Conservation (phyloP, 2,797 vertebrate species). For the Atherinosoma microstoma region DNA sequence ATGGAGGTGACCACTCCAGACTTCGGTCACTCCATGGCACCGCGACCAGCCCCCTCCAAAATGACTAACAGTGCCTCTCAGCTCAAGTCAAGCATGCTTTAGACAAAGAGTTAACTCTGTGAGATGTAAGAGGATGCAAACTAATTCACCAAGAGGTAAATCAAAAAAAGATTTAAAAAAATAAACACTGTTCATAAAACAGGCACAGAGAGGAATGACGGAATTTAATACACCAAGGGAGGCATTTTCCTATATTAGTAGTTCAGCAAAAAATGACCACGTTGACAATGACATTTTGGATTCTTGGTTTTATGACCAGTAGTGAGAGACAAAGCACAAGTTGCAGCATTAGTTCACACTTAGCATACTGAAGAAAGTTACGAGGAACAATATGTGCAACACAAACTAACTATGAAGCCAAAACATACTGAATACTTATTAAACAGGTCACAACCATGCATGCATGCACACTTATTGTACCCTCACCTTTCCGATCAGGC, state of each 20-base stretch:
- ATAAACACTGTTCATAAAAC: too few relatives aligned
- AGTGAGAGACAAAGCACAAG: conserved; percentile 49
- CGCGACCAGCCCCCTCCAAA: conserved; percentile 63
- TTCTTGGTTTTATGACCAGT: conserved; percentile 56
- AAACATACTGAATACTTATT: not conserved
- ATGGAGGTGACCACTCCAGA: conserved; percentile 80
- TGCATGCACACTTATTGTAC: conserved; percentile 31
- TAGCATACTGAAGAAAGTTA: conserved; percentile 35
- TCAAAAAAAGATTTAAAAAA: not conserved
- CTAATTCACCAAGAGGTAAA: conserved; percentile 49
- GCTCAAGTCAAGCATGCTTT: conserved; percentile 75
- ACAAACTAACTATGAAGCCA: conserved; percentile 35
- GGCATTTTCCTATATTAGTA: conserved; percentile 18
- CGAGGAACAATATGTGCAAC: conserved; percentile 26
- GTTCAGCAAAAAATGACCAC: conserved; percentile 5
- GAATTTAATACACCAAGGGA: conserved; percentile 25
- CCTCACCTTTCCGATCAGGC: conserved; percentile 98
- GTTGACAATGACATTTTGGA: conserved; percentile 13
- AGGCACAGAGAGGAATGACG: conserved; percentile 1
- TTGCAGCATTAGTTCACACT: conserved; percentile 48
- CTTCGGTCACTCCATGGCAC: conserved; percentile 71
- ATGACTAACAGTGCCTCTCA: conserved; percentile 53
- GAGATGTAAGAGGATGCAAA: conserved; percentile 57
- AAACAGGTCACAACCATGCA: conserved; percentile 9
- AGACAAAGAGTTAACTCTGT: conserved; percentile 70